A percentile compares a stretch with the other conserved stretches of the same genome.
These are phyloP conservation scores for Scrobipalpa costella DNA, from an alignment of 2,888 invertebrate species.

Conservation along the genomic window DNA sequence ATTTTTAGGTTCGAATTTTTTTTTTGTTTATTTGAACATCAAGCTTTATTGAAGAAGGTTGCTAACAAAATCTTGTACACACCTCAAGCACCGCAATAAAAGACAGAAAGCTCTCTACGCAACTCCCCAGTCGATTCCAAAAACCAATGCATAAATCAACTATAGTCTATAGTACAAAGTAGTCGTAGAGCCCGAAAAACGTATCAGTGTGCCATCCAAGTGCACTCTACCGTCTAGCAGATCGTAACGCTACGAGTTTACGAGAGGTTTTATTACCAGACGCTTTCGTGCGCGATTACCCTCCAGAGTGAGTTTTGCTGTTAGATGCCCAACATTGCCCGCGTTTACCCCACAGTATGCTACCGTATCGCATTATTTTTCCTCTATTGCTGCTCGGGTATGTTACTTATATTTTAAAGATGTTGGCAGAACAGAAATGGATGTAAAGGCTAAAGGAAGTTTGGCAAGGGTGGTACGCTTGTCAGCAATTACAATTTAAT, in stretches of 20 bases:
- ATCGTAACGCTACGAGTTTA: slow-evolving; percentile 80
- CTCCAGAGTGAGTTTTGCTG: slow-evolving; percentile 81
- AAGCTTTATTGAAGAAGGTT: neutral
- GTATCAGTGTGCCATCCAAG: slow-evolving; percentile 74
- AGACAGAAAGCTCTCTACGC: slow-evolving; percentile 29
- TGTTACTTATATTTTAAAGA: neutral
- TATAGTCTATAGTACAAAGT: slow-evolving; percentile 51
- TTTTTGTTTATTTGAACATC: too few species aligned
- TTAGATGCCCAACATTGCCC: slow-evolving; percentile 65
- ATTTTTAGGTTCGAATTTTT: too few species aligned
- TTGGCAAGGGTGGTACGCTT: slow-evolving; percentile 43
- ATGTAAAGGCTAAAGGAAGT: slow-evolving; percentile 29
- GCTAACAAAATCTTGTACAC: neutral
- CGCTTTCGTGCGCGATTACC: slow-evolving; percentile 81
- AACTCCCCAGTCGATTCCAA: slow-evolving; percentile 52
- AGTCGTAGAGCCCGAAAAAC: slow-evolving; percentile 64
- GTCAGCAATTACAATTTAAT: slow-evolving; percentile 78
- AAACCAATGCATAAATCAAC: slow-evolving; percentile 63
- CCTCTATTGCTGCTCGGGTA: slow-evolving; percentile 50
- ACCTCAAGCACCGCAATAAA: slow-evolving; percentile 23
- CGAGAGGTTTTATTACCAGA: slow-evolving; percentile 79
- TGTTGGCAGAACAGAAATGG: slow-evolving; percentile 43
- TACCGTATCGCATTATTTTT: slow-evolving; percentile 41
- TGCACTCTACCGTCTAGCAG: slow-evolving; percentile 73
- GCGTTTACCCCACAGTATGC: slow-evolving; percentile 48